Evolutionary conservation across 1,140 invertebrate species (phyloP).

Genomic region (Lucilia cuprina): DNA sequence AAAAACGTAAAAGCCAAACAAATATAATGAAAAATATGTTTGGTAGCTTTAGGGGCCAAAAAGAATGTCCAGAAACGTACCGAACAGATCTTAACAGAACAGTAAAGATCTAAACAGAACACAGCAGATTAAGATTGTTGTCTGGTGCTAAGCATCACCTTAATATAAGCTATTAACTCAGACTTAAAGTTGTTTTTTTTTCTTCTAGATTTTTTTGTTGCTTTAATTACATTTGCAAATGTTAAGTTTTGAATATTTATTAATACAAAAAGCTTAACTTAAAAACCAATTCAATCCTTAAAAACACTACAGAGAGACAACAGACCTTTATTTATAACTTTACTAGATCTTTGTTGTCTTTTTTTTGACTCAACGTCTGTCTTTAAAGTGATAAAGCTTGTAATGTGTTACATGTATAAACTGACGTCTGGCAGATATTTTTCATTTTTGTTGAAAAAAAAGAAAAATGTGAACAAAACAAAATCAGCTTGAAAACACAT

Average conservation of each 20-base stretch:
- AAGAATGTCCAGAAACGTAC: background rate
- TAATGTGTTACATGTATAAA: conserved; percentile 12
- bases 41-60: background rate
- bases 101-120: too few species aligned
- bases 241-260: conserved; percentile 3
- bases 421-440: conserved; percentile 10
- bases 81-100: background rate
- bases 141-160: background rate
- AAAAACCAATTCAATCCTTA: background rate
- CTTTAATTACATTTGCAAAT: conserved; percentile 12
- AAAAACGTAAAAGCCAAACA: background rate
- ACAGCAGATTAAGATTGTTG: background rate
- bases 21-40: conserved; percentile 9
- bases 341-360: background rate
- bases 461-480: too few species aligned
- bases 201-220: background rate
- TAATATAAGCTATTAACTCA: conserved; percentile 11
- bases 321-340: background rate
- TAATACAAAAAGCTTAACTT: background rate
- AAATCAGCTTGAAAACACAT: background rate
- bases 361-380: background rate
- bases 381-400: conserved; percentile 5
- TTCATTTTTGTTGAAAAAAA: background rate
- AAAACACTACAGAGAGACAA: background rate
- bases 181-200: background rate